Evolutionary conservation across 2,113 vertebrate species (phyloP).

Genomic region (Corythornis vintsioides): DNA sequence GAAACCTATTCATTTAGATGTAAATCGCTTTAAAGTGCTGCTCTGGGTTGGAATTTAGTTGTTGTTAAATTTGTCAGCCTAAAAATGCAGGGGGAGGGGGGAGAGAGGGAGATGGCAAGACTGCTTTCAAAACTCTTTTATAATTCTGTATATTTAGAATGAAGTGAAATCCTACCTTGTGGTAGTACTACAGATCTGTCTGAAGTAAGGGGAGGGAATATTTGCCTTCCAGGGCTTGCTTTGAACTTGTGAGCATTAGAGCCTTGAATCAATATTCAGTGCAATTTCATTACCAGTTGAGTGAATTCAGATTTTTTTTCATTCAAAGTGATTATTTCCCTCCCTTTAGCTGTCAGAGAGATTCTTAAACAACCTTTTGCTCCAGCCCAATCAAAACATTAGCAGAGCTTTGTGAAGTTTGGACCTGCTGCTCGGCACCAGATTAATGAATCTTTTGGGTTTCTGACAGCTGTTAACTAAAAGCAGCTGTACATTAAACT

Average conservation of each 20-base stretch:
- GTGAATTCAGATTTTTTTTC: conserved; percentile 60
- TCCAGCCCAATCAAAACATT: conserved; percentile 72
- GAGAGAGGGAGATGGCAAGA: background rate
- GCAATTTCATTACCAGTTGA: conserved; percentile 67
- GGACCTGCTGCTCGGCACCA: conserved; percentile 57
- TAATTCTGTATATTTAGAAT: conserved; percentile 65
- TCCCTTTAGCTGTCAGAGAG: conserved; percentile 69
- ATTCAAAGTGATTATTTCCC: conserved; percentile 76
- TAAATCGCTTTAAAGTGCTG: conserved; percentile 65
- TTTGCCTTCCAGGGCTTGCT: conserved; percentile 69
- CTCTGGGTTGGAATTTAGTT: conserved; percentile 59
- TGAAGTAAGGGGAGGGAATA: conserved; percentile 54
- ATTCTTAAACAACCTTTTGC: conserved; percentile 64
- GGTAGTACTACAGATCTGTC: conserved; percentile 41
- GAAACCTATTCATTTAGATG: conserved; percentile 29
- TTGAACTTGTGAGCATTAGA: conserved; percentile 79
- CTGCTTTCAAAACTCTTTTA: conserved; percentile 58
- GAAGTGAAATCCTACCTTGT: conserved; percentile 45
- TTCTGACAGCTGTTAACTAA: conserved; percentile 64
- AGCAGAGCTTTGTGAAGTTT: conserved; percentile 65
- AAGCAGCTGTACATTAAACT: conserved; percentile 45
- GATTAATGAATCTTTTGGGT: conserved; percentile 59
- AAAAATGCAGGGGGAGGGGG: conserved; percentile 22
- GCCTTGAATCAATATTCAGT: conserved; percentile 75
- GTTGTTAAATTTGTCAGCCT: conserved; percentile 51